Evolutionary conservation across 2,888 invertebrate species (phyloP).

Genomic region (Netelia inedita): DNA sequence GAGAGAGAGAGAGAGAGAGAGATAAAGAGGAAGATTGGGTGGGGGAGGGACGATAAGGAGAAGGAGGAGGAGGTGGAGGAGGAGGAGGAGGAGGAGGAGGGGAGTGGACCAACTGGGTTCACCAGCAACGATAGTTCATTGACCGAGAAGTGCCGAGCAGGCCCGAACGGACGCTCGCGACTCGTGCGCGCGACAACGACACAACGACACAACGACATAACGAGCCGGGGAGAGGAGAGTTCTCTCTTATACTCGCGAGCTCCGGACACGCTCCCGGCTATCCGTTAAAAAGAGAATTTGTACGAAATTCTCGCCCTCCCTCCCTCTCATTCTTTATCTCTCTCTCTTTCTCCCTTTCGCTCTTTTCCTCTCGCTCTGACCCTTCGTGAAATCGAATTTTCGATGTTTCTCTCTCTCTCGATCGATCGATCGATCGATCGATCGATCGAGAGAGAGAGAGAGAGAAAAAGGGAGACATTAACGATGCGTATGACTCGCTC

Average conservation of each 20-base stretch:
- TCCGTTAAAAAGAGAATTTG: slow-evolving; percentile 62
- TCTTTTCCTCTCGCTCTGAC: slow-evolving; percentile 18
- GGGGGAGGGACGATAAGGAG: neutral
- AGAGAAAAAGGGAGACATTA: neutral
- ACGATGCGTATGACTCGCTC: slow-evolving; percentile 3
- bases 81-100: slow-evolving; percentile 52
- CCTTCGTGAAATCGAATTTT: neutral
- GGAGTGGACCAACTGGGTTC: slow-evolving; percentile 85
- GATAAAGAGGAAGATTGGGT: slow-evolving; percentile 1
- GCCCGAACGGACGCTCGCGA: slow-evolving; percentile 74
- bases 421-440: too few species aligned
- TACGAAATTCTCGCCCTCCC: slow-evolving; percentile 32
- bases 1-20: slow-evolving; percentile 9
- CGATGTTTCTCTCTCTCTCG: neutral
- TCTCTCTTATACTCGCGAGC: slow-evolving; percentile 43
- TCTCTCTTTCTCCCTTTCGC: neutral
- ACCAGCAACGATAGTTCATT: slow-evolving; percentile 84
- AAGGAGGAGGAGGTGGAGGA: slow-evolving; percentile 35
- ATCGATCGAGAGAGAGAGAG: neutral
- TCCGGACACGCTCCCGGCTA: slow-evolving; percentile 5
- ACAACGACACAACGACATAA: slow-evolving; percentile 53
- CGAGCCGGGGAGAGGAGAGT: slow-evolving; percentile 44
- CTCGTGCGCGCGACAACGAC: slow-evolving; percentile 60
- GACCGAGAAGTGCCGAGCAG: slow-evolving; percentile 83
- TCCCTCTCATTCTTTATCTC: neutral